Evolutionary conservation across 2,113 vertebrate genomes (phyloP).

Genomic region (Myiozetetes cayanensis): DNA sequence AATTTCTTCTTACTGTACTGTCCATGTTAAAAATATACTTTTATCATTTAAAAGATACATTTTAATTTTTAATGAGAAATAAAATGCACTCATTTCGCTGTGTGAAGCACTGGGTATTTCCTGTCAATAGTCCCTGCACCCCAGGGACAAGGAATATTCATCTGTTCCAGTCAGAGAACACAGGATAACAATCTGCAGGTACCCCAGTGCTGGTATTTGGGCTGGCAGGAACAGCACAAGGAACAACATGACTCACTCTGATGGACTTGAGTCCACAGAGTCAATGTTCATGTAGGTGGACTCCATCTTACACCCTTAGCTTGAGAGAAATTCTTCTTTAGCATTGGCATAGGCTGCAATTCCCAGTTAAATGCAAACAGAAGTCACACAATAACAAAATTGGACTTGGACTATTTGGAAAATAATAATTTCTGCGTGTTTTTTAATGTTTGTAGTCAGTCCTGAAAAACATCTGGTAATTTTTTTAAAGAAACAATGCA

Average conservation of each 20-base stretch:
- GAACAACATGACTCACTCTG: fast-evolving
- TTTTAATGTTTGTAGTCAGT: neutral
- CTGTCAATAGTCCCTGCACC: neutral
- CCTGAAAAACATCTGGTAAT: slow-evolving; percentile 39
- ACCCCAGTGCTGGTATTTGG: neutral
- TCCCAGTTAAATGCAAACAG: slow-evolving; percentile 50
- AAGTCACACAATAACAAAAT: slow-evolving; percentile 33
- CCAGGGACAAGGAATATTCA: neutral
- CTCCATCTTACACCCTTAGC: neutral
- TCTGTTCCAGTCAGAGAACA: neutral
- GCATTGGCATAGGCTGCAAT: neutral
- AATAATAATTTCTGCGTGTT: neutral
- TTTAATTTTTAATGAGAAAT: slow-evolving; percentile 22
- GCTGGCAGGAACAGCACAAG: neutral
- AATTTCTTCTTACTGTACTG: neutral
- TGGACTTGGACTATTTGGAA: neutral
- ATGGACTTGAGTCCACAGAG: neutral
- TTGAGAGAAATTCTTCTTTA: slow-evolving; percentile 1
- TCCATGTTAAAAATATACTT: neutral
- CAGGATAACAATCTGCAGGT: neutral
- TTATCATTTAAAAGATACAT: neutral
- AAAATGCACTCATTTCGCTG: neutral
- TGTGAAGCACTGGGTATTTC: neutral
- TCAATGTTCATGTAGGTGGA: neutral
- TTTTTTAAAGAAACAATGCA: slow-evolving; percentile 58